Base-by-base conservation (phyloP, 2,797 vertebrate species). In the Spea hammondii region DNA sequence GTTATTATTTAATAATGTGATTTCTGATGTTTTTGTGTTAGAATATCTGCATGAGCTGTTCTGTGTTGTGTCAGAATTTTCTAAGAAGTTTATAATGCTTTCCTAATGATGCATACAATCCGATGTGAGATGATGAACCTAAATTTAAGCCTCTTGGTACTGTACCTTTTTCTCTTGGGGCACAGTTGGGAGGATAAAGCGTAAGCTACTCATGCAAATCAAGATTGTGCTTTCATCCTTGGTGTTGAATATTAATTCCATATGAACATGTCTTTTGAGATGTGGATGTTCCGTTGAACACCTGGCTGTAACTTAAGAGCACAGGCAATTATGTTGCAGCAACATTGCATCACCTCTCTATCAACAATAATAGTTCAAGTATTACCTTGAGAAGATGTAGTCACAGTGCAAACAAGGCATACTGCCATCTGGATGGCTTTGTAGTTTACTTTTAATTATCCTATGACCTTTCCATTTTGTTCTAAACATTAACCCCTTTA, bases 401-500 rank as follows among this genome's bases (percentile, higher is more conserved):
- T 77, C 80, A 65, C 65, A 65, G 75, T 74, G 65, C 79, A 82
- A 82, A 82, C 79, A 82, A 82, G 75, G 80, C 70, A 82, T 74
- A 74, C 45, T 74, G 75, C 80, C 80, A 82, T 77, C 75, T 82
- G 80, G 75, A 70, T 77, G 79, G 79, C 77, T 82, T 77, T 82
- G 65, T 59, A 64, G 65, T 82, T 82, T 82, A 77, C 65, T 82
- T 82, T 82, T 82, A 82, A 82, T 82, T 82, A 82, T 78, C 69
- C 74, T 73, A 82, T 82, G 70, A 82, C 80, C 80, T 82, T 82
- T 82, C 80, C 75, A 77, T 82, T 82, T 77, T 82, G 75, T 78
- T 75, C 65, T 74, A 69, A 74, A 77, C 74, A 69, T 77, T 82
- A 82, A 77, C 70, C 72, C 65, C 78, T 65, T 77, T 49, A 81